Percentiles rank a stretch among this genome's conserved stretches.
Evolutionary conservation across 2,797 vertebrate species (phyloP).

Genomic region (Oryzias sinensis): DNA sequence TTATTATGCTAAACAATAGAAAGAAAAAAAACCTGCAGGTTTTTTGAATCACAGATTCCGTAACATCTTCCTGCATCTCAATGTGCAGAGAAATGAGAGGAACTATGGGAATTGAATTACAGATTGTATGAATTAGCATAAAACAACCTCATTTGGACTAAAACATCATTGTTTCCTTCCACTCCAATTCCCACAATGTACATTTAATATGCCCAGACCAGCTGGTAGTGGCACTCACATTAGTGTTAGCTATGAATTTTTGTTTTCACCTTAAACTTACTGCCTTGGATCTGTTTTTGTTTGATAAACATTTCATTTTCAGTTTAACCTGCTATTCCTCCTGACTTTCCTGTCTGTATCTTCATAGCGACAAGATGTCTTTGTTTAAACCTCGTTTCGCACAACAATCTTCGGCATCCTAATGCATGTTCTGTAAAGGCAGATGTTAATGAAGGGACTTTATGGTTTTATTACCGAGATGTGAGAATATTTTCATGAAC

Average conservation of each 20-base stretch:
- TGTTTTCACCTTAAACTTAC: constrained; percentile 29
- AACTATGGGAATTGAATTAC: constrained; percentile 34
- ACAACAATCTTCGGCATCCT: background rate
- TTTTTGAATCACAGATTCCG: constrained; percentile 47
- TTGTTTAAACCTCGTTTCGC: constrained; percentile 3
- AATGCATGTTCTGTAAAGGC: background rate
- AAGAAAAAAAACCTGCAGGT: constrained; percentile 44
- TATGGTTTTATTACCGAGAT: constrained; percentile 12
- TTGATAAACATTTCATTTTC: no score
- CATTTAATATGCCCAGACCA: constrained; percentile 23
- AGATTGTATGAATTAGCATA: constrained; percentile 34
- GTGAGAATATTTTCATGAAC: constrained; percentile 8
- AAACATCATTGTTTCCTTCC: constrained; percentile 39
- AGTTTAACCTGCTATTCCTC: no score
- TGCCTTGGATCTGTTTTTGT: constrained; percentile 1
- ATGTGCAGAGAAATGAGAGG: constrained; percentile 27
- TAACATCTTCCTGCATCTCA: constrained; percentile 33
- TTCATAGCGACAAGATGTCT: constrained; percentile 8
- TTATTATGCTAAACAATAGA: constrained; percentile 34
- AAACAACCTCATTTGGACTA: constrained; percentile 29
- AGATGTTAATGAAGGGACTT: constrained; percentile 19
- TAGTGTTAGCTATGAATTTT: constrained; percentile 40
- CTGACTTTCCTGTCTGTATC: background rate
- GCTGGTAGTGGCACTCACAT: constrained; percentile 30
- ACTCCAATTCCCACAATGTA: constrained; percentile 28